Evolutionary conservation across 2,113 vertebrate species (phyloP).

Genomic region (Mirounga angustirostris): DNA sequence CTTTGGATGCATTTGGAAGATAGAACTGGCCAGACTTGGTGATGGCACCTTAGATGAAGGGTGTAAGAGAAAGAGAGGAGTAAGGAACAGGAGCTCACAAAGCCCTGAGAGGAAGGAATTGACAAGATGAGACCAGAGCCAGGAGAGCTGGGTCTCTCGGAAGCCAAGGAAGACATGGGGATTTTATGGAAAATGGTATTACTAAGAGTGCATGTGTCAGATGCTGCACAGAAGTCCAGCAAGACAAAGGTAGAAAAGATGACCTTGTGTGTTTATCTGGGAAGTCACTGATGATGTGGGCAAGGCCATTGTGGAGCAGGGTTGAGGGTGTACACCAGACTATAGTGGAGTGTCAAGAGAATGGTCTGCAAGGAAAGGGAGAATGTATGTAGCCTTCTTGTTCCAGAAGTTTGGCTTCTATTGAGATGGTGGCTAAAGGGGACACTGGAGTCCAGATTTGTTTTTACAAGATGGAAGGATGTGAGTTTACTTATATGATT

Average conservation of each 20-base stretch:
- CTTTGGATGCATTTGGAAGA: slow-evolving; percentile 12
- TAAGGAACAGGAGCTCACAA: background rate
- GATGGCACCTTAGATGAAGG: background rate
- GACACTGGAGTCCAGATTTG: background rate
- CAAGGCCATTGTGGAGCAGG: background rate
- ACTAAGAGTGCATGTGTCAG: background rate
- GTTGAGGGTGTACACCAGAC: background rate
- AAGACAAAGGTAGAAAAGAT: slow-evolving; percentile 19
- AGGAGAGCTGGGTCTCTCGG: background rate
- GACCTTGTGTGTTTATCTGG: background rate
- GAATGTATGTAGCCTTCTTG: background rate
- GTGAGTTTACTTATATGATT: slow-evolving; percentile 18
- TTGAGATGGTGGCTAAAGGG: background rate
- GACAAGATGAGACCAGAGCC: background rate
- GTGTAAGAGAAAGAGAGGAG: background rate
- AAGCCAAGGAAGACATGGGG: background rate
- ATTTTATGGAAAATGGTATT: background rate
- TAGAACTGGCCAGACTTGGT: background rate
- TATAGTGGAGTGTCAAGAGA: background rate
- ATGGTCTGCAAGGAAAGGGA: slow-evolving; percentile 34
- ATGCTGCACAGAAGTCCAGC: background rate
- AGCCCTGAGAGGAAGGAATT: background rate
- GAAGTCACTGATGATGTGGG: background rate
- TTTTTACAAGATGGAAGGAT: slow-evolving; percentile 29
- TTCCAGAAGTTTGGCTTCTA: slow-evolving; percentile 13